Evolutionary conservation across 2,888 invertebrate genomes (phyloP).

Genomic region (Drosophila formosana): DNA sequence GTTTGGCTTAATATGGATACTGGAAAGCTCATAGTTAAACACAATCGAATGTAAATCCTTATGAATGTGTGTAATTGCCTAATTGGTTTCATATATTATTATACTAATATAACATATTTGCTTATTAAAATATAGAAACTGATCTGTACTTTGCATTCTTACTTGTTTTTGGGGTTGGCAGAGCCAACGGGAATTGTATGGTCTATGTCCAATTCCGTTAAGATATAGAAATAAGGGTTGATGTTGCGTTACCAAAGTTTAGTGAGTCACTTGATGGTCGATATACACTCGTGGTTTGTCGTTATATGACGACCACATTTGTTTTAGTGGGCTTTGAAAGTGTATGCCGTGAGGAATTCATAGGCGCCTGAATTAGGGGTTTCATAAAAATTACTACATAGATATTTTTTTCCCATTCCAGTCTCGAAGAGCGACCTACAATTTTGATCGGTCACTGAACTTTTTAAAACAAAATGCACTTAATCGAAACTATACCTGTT

Average conservation of each 20-base stretch:
- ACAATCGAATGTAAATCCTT: too few species aligned
- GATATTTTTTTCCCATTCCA: background rate
- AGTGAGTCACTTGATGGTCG: slow-evolving; percentile 42
- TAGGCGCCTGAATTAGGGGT: slow-evolving; percentile 27
- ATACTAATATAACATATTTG: too few species aligned
- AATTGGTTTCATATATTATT: too few species aligned
- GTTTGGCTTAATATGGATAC: too few species aligned
- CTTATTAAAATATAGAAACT: too few species aligned
- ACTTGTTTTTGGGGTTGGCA: slow-evolving; percentile 4
- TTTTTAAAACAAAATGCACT: slow-evolving; percentile 19
- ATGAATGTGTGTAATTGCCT: too few species aligned
- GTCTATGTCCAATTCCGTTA: slow-evolving; percentile 4
- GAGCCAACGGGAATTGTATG: slow-evolving; percentile 13
- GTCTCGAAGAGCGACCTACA: background rate
- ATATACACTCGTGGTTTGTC: slow-evolving; percentile 38
- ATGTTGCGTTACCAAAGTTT: slow-evolving; percentile 18
- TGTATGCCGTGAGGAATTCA: slow-evolving; percentile 2
- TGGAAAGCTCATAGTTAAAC: too few species aligned
- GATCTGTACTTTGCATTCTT: background rate
- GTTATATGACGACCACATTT: slow-evolving; percentile 12
- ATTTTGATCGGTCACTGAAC: slow-evolving; percentile 30
- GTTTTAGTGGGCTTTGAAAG: slow-evolving; percentile 1
- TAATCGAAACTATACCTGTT: slow-evolving; percentile 4
- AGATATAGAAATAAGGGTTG: slow-evolving; percentile 54
- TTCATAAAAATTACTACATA: background rate